Evolutionary conservation across 2,113 vertebrate genomes (phyloP).

Genomic region (Esox niger): DNA sequence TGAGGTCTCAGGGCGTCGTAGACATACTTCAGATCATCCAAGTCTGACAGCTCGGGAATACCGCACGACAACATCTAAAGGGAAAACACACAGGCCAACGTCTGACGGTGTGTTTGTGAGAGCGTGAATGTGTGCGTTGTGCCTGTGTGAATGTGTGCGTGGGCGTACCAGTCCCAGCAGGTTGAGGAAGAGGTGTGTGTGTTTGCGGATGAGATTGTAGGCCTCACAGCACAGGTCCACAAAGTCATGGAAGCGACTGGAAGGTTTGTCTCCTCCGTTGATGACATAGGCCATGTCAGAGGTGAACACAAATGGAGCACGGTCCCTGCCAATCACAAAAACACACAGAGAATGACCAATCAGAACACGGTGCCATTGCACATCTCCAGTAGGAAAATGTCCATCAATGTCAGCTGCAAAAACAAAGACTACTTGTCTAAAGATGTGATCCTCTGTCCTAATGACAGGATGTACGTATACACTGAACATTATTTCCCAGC

Average conservation of each 20-base stretch:
- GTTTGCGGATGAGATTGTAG: constrained; percentile 98
- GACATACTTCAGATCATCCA: constrained; percentile 94
- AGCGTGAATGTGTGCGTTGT: background rate
- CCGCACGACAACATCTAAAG: constrained; percentile 94
- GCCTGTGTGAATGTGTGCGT: background rate
- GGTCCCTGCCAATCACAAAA: constrained; percentile 76
- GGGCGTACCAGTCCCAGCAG: constrained; percentile 89
- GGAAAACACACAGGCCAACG: background rate
- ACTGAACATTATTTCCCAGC: background rate
- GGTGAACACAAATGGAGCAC: constrained; percentile 95
- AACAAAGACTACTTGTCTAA: background rate
- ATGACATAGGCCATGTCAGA: constrained; percentile 99
- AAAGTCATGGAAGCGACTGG: constrained; percentile 97
- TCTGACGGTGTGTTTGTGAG: background rate
- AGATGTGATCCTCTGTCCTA: too few species aligned
- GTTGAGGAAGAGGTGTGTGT: constrained; percentile 96
- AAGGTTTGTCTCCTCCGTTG: constrained; percentile 95
- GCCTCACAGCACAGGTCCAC: constrained; percentile 98
- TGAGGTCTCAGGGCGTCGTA: constrained; percentile 92
- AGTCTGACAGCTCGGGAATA: constrained; percentile 91
- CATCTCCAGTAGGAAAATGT: background rate
- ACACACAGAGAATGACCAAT: background rate
- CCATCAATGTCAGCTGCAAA: background rate
- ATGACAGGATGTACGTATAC: too few species aligned
- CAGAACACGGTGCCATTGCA: background rate